Percentiles rank a stretch among this genome's conserved stretches.
These are phyloP conservation scores for Ctenochaetus hawaiiensis DNA, from an alignment of 2,797 vertebrate genomes.

Conservation along the genomic window DNA sequence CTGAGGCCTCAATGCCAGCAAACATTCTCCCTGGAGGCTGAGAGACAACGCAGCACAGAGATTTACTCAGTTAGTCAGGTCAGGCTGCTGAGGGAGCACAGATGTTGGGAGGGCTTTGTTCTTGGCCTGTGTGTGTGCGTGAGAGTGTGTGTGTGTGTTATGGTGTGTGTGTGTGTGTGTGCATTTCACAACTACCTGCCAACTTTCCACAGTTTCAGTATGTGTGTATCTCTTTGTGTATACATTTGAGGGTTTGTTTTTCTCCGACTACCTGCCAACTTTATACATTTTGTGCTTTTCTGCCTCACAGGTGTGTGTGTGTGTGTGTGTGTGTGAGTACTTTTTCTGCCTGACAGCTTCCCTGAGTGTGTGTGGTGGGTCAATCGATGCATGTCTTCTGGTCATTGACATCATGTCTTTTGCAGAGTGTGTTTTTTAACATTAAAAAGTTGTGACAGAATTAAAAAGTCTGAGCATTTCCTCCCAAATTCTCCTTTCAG, in stretches of 20 bases:
- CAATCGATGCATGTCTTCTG: conserved; percentile 45
- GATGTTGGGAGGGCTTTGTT: conserved; percentile 69
- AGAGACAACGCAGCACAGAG: conserved; percentile 45
- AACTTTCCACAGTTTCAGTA: conserved; percentile 35
- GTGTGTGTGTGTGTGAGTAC: background rate
- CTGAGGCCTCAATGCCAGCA: conserved; percentile 61
- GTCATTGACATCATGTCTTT: conserved; percentile 48
- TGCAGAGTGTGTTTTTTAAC: conserved; percentile 30
- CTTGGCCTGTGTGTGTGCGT: conserved; percentile 36
- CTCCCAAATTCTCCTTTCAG: background rate
- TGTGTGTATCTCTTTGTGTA: conserved; percentile 7
- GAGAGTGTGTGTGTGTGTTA: conserved; percentile 8
- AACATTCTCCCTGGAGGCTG: conserved; percentile 62
- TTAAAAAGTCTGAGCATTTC: conserved; percentile 19
- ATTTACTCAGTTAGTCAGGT: conserved; percentile 73
- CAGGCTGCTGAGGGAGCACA: conserved; percentile 62
- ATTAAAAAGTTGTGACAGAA: conserved; percentile 2
- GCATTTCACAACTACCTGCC: conserved; percentile 43
- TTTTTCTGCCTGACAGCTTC: conserved; percentile 40
- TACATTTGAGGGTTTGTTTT: conserved; percentile 9
- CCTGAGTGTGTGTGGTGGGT: conserved; percentile 26
- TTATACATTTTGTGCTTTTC: conserved; percentile 24
- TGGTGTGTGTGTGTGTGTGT: background rate
- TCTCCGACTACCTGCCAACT: conserved; percentile 41
- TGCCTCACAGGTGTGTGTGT: conserved; percentile 27